These are phyloP conservation scores for Mesodorylaimus sp. DNA, from an alignment of 2,888 invertebrate species.

Conservation along the genomic window DNA sequence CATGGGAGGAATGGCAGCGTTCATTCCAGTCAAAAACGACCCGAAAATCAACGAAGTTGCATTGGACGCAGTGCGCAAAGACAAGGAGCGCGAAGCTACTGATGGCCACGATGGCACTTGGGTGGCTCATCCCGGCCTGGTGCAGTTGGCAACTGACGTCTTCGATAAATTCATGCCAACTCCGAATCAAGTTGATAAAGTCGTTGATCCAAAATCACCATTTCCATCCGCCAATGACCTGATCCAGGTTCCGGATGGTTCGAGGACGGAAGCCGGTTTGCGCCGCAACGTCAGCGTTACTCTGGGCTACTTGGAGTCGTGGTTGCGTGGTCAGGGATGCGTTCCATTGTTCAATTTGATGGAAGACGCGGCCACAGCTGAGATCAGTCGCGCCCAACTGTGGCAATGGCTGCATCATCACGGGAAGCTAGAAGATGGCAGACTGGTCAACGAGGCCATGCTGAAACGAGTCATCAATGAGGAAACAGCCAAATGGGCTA, in stretches of 20 bases:
- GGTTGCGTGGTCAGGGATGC: conserved; percentile 48
- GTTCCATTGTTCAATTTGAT: conserved; percentile 46
- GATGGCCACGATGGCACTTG: conserved; percentile 49
- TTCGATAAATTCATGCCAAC: conserved; percentile 17
- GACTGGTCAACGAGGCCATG: conserved; percentile 22
- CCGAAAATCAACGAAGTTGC: conserved; percentile 19
- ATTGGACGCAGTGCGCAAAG: conserved; percentile 23
- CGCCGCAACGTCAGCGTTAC: conserved; percentile 47
- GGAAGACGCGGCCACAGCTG: conserved; percentile 56
- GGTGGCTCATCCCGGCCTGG: conserved; percentile 47
- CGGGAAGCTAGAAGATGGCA: conserved; percentile 37
- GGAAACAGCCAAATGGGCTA: conserved; percentile 23
- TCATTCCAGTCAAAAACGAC: conserved; percentile 37
- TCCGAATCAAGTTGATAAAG: conserved; percentile 39
- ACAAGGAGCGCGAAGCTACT: conserved; percentile 29
- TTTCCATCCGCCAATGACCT: conserved; percentile 16
- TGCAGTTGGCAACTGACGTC: conserved; percentile 34
- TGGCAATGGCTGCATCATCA: conserved; percentile 54
- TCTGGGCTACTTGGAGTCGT: conserved; percentile 48
- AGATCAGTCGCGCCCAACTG: conserved; percentile 51
- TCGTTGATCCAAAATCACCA: not conserved
- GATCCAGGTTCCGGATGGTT: conserved; percentile 42
- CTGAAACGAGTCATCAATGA: conserved; percentile 29
- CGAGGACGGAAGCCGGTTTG: conserved; percentile 45
- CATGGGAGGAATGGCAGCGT: conserved; percentile 51